These are phyloP conservation scores for Rotaria magnacalcarata DNA, from an alignment of 2,888 invertebrate genomes.

Conservation along the genomic window DNA sequence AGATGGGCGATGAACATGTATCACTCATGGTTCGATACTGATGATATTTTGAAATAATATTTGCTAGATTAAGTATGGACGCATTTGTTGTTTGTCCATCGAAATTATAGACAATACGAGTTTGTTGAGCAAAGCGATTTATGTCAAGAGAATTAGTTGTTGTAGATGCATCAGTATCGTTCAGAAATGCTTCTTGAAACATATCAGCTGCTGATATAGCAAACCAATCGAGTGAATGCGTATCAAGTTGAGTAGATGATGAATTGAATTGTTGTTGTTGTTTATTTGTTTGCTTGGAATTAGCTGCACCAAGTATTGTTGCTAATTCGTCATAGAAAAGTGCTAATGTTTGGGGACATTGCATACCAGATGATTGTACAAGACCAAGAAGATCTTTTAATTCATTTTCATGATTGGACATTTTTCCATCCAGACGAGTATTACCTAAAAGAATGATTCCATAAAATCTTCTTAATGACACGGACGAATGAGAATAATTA, in stretches of 20 bases:
- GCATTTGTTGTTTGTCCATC: background rate
- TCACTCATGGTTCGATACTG: conserved; percentile 27
- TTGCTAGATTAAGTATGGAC: background rate
- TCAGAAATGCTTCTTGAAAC: conserved; percentile 28
- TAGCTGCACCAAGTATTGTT: background rate
- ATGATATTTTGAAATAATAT: conserved; percentile 5
- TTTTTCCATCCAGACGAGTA: background rate
- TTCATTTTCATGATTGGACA: conserved; percentile 7
- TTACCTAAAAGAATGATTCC: background rate
- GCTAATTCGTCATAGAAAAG: conserved; percentile 28
- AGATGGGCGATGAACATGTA: conserved; percentile 1
- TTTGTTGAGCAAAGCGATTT: conserved; percentile 16
- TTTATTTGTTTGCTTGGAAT: background rate
- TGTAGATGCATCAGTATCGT: background rate
- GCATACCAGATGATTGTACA: conserved; percentile 20
- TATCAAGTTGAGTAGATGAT: background rate
- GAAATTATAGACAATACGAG: conserved; percentile 2
- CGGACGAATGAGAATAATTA: no score
- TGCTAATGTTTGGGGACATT: conserved; percentile 30
- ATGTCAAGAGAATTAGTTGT: background rate
- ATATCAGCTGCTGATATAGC: conserved; percentile 31
- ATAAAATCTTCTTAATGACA: no score
- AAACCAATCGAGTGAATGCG: conserved; percentile 17
- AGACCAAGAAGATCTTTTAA: conserved; percentile 9
- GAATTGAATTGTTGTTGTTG: background rate